A percentile compares a stretch with the other conserved stretches of the same genome.
Evolutionary conservation across 64 coral and sea anemone genomes (phyloP).

Genomic region (Orbicella faveolata): DNA sequence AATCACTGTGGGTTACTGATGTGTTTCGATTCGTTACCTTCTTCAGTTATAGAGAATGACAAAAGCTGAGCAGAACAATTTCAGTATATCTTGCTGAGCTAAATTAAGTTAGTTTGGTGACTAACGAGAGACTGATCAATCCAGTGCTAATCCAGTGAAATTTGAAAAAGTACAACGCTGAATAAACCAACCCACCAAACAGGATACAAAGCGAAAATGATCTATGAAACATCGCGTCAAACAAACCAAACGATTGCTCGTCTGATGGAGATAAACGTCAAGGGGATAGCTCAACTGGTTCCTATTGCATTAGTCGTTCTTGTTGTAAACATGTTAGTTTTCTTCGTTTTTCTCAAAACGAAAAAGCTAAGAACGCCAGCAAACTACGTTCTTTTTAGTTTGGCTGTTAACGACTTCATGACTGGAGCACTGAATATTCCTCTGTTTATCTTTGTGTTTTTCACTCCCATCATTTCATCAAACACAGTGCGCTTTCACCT

Average conservation of each 20-base stretch:
- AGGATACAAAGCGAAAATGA: not conserved
- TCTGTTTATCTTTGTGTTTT: not conserved
- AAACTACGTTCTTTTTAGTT: constrained; percentile 18
- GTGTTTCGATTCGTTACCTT: too few species aligned
- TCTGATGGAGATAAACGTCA: not conserved
- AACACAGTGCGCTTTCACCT: constrained; percentile 1
- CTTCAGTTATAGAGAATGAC: too few species aligned
- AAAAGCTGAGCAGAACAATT: too few species aligned
- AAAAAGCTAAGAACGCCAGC: constrained; percentile 14
- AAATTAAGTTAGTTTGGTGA: too few species aligned
- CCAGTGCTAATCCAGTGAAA: too few species aligned
- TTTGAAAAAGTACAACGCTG: not conserved
- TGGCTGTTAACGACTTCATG: constrained; percentile 16
- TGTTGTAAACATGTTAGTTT: not conserved
- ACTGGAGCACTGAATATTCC: constrained; percentile 25
- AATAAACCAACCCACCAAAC: not conserved
- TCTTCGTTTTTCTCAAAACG: constrained; percentile 5
- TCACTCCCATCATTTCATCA: constrained; percentile 8
- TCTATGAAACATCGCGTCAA: not conserved
- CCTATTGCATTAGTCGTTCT: not conserved
- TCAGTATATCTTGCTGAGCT: too few species aligned
- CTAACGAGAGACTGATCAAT: too few species aligned
- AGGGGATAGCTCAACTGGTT: constrained; percentile 8
- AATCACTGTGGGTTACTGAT: too few species aligned
- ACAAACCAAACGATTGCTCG: not conserved